These are phyloP conservation scores for Proteles cristata DNA, from an alignment of 2,113 vertebrate species.

Conservation along the genomic window DNA sequence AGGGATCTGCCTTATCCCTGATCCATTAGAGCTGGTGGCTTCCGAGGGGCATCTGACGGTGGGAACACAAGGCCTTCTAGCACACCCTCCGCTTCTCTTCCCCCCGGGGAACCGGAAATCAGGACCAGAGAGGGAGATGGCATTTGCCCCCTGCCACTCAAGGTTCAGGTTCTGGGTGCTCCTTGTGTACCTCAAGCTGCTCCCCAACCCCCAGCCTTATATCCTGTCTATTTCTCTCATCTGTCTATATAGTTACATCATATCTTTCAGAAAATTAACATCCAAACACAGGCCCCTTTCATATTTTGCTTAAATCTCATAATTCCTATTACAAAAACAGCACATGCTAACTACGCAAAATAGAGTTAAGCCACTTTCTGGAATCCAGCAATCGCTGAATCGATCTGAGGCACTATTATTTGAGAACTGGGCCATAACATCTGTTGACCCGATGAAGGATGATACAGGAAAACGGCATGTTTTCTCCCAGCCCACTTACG, in stretches of 20 bases:
- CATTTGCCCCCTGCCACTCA: background rate
- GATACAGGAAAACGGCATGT: background rate
- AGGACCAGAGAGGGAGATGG: background rate
- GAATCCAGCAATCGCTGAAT: background rate
- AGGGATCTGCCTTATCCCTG: background rate
- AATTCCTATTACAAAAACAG: background rate
- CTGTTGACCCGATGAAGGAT: background rate
- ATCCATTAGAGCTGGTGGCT: background rate
- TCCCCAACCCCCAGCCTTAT: background rate
- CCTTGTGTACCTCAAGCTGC: background rate
- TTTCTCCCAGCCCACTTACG: background rate
- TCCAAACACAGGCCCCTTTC: background rate
- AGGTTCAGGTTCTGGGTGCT: background rate
- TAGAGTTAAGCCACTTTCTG: background rate
- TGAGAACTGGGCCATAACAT: background rate
- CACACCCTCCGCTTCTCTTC: background rate
- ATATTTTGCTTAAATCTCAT: background rate
- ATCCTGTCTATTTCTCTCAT: background rate
- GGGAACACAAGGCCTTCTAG: background rate
- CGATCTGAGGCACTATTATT: too few relatives aligned
- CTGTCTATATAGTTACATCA: background rate
- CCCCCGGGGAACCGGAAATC: background rate
- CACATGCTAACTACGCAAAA: background rate
- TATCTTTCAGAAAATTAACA: background rate
- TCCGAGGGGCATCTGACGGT: background rate